Evolutionary conservation across 2,113 vertebrate genomes (phyloP), one percentile per base, ranked within the genome.

Genomic region (Physeter macrocephalus): DNA sequence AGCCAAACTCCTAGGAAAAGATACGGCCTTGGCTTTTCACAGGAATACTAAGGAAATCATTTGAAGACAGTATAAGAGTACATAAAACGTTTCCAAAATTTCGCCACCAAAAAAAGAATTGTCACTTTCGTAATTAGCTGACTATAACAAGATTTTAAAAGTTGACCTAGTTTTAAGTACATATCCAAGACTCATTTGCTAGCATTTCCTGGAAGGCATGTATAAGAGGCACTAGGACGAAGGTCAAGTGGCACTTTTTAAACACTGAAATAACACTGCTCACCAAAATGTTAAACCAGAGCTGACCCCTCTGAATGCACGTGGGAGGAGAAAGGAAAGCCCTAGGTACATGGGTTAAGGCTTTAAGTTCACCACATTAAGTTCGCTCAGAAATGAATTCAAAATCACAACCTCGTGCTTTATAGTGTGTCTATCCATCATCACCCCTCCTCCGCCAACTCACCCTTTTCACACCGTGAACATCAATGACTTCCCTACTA

Each of bases 321-420:
- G 3, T 0, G 29, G 46, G 18, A 41, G 74, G n/a, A n/a, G 34
- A 20, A 82, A 41, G 46, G 61, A 25, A 78, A 1, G 27, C 46
- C 39, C 29, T 13, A n/a, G 23, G 20, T 0, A 3, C 6, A n/a
- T 0, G 1, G 41, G 29, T 5, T 9, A 8, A 8, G 5, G 49
- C 15, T 0, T 27, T 25, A 57, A 57, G 52, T 36, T 80, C 3
- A 14, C 23, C 4, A 3, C 20, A 0, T 34, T 20, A 34, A 14
- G 61, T 11, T 14, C 12, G 1, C 20, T 54, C 46, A 11, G 61
- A 36, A 46, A 4, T 10, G 2, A 31, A 4, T 23, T 5, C 3
- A 6, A 12, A 43, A 46, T 3, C 11, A 17, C 43, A 52, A 2
- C 31, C 36, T 34, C 3, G 0, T 2, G 5, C 14, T 13, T 27